Percentiles rank a stretch among this genome's conserved stretches.
Conservation (phyloP, 1,140 invertebrate species). For the Lysiphlebus fabarum region DNA sequence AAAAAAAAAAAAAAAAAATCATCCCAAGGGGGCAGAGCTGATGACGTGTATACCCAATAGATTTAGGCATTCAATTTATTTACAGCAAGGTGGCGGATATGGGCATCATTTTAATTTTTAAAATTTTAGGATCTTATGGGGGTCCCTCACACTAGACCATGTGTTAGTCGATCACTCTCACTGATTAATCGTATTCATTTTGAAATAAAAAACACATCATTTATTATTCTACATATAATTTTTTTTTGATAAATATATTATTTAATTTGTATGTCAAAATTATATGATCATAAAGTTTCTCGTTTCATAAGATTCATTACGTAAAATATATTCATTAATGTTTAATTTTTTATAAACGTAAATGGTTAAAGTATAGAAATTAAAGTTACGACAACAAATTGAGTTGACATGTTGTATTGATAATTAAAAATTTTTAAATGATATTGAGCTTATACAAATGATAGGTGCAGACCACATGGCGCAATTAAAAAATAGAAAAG, state of each 20-base stretch:
- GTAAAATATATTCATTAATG: too few species aligned
- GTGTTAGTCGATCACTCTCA: constrained; percentile 31
- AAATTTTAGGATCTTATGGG: neutral
- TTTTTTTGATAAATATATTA: too few species aligned
- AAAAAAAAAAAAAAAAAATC: neutral
- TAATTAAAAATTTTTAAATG: too few species aligned
- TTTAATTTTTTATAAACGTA: too few species aligned
- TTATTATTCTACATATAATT: neutral
- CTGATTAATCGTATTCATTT: constrained; percentile 31
- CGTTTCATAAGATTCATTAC: too few species aligned
- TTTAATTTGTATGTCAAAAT: too few species aligned
- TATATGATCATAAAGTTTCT: too few species aligned
- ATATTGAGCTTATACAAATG: too few species aligned
- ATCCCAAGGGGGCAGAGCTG: neutral
- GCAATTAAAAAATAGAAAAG: constrained; percentile 46
- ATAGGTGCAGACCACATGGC: constrained; percentile 43
- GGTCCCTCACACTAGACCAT: constrained; percentile 38
- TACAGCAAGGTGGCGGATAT: constrained; percentile 39
- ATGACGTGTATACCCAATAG: neutral
- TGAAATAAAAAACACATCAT: neutral
- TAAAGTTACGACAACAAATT: neutral
- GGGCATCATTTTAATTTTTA: constrained; percentile 17
- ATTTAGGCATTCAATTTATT: constrained; percentile 42
- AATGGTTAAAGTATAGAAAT: constrained; percentile 27
- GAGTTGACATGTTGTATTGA: neutral